Base-by-base conservation (phyloP, 2,113 vertebrate species). In the Neodontobutis hainanensis region DNA sequence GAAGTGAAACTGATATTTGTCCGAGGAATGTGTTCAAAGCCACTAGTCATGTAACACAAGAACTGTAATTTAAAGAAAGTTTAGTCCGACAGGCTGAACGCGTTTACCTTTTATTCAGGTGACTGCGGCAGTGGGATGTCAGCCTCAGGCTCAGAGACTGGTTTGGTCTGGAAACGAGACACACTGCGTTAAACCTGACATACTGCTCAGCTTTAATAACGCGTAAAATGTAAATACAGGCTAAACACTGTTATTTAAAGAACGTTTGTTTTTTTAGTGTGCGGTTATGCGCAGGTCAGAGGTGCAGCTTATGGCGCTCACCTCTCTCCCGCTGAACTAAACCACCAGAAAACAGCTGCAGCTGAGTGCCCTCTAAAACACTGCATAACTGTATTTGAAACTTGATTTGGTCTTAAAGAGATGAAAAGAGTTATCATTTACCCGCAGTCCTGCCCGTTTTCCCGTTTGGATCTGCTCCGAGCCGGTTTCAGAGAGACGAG, bases 401-500 rank as follows among this genome's bases (percentile, higher is more conserved):
- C 48, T 11, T 1, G 1, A 11, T 16, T 3, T 14, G 12, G 3
- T 6, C 8, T 27, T 34, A 4, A 4, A 10, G 36, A 32, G 9
- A 46, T 9, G 16, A 45, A n/a, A 6, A 15, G 14, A 11, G 27
- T 8, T 5, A 45, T 42, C 57, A 68, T 64, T 68, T 49, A 50
- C 47, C 55, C 6, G 4, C 52, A 11, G 14, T 14, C 15, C 19
- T 68, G 69, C 61, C 50, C 71, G 36, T 62, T 52, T 75, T 14
- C 45, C 34, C 35, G 34, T 9, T 47, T 44, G 44, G 15, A 11
- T 57, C 65, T 3, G 65, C 52, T 81, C 70, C 70, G 65, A 3
- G 67, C 81, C 74, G 40, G 52, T 74, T 38, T 35, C 34, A 1
- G 59, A 32, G 44, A 58, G 75, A 3, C 44, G 10, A 48, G 57